Evolutionary conservation across 1,140 invertebrate species (phyloP), one percentile per base, ranked within the genome.

Genomic region (Drosophila miranda): DNA sequence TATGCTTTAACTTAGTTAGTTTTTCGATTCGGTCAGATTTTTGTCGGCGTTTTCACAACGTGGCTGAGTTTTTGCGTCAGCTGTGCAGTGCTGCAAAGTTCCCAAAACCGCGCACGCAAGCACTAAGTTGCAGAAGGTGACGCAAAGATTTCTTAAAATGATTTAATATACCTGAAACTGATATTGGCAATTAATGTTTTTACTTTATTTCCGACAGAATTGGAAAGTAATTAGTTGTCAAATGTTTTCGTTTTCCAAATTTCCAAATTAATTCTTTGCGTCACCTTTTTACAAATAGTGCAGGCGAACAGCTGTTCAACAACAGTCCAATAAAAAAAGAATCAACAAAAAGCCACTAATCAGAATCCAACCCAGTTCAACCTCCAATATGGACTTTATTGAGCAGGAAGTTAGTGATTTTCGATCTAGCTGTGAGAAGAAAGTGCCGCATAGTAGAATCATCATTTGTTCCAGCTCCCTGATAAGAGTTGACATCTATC

Each of bases 401-500:
- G 92, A 94, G 73, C 92, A 93, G 91, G 95, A 95, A 91, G 89
- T 95, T 7, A 89, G 90, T 63, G 93, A 95, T 89, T 93, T 95
- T 54, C 93, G 92, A 74, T 93, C 93, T 74, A 91, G 94, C 43
- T 95, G 94, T 84, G 93, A 94, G 68, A 92, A 93, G 90, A 89
- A 93, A 43, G 91, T 95, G 30, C 90, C 92, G 30, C 93, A 93
- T 71, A 93, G 93, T 58, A 93, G 92, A 83, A 91, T 96, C 49
- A 92, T 95, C n/a, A 93, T 94, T 53, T 95, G 95, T 91, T 94
- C 60, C 7, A 8, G 45, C n/a, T 69, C 77, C 0, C 60, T 90
- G 2, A 72, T 91, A 6, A 92, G 95, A 64, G 93, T 94, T 30
- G 93, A 95, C 92, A 95, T 95, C 88, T 92, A 92, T 75, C 70